These are phyloP conservation scores for Stenotaenia linearis DNA, from an alignment of 2,888 invertebrate genomes.

Conservation along the genomic window DNA sequence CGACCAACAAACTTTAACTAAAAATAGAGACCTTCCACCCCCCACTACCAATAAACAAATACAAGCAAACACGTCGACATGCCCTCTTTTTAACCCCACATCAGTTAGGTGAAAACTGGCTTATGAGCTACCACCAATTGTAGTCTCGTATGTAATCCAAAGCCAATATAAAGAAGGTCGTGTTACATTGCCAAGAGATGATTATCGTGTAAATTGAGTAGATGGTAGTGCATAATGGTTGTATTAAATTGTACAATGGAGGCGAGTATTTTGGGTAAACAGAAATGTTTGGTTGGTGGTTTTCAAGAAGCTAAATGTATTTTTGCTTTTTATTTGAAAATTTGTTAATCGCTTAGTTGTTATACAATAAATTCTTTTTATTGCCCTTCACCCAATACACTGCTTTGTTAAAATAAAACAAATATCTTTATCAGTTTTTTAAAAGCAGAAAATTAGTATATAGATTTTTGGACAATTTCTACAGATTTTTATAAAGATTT, in stretches of 20 bases:
- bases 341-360: no score
- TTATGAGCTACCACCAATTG: background rate
- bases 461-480: no score
- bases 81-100: background rate
- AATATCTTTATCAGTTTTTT: no score
- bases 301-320: no score
- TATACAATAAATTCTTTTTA: no score
- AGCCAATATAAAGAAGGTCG: background rate
- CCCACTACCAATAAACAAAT: constrained; percentile 26
- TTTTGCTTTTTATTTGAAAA: no score
- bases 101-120: background rate
- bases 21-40: background rate
- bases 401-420: no score
- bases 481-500: no score
- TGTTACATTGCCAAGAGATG: background rate
- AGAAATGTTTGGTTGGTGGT: no score
- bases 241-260: background rate
- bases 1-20: background rate
- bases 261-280: background rate
- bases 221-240: background rate
- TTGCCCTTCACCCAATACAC: no score
- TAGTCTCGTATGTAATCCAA: background rate
- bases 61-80: background rate
- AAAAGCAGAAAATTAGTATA: no score
- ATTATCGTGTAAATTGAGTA: background rate